These are phyloP conservation scores for Leptogaster cylindrica DNA, from an alignment of 2,888 invertebrate genomes.

Conservation along the genomic window DNA sequence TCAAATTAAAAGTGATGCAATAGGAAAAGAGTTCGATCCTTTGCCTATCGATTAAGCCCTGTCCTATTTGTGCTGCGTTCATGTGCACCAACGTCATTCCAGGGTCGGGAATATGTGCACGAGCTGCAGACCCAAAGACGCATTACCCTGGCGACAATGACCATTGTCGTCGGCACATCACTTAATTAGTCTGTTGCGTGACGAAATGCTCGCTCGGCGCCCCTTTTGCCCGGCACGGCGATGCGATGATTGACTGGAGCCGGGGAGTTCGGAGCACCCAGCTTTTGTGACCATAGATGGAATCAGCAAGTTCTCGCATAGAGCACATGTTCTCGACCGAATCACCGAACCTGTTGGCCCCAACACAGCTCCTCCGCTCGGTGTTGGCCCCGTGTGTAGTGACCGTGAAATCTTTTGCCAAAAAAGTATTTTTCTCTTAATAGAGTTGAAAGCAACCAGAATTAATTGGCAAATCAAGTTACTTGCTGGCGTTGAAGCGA, in stretches of 20 bases:
- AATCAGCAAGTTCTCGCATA: background rate
- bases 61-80: background rate
- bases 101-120: no score
- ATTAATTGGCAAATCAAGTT: background rate
- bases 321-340: slow-evolving; percentile 11
- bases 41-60: background rate
- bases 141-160: background rate
- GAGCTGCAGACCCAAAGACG: background rate
- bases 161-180: background rate
- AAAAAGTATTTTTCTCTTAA: background rate
- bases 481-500: background rate
- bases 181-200: slow-evolving; percentile 24
- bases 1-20: no score
- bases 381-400: background rate
- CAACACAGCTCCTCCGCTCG: background rate
- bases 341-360: background rate
- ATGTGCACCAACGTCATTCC: background rate
- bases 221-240: no score
- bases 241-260: background rate
- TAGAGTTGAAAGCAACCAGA: background rate
- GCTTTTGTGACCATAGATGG: background rate
- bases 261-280: no score
- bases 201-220: no score
- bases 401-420: slow-evolving; percentile 16
- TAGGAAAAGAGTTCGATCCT: no score